These are phyloP conservation scores for Chiroxiphia lanceolata DNA, from an alignment of 2,797 vertebrate genomes.

Conservation along the genomic window DNA sequence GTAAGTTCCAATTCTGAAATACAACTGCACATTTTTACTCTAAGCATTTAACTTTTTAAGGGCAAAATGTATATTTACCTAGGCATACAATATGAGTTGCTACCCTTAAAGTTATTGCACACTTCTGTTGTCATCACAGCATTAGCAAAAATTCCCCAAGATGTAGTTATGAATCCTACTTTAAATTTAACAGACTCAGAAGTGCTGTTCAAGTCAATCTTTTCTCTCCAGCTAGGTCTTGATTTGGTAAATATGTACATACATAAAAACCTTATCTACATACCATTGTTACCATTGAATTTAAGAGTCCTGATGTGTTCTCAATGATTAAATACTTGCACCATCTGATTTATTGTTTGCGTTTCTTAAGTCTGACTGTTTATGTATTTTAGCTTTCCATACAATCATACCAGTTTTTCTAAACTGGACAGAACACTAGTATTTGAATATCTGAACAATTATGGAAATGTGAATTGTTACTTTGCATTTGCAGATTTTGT, in stretches of 20 bases:
- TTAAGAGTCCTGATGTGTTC: background rate
- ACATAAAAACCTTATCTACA: background rate
- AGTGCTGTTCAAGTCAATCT: background rate
- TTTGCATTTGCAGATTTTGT: background rate
- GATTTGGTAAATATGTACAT: background rate
- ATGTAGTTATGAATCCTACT: background rate
- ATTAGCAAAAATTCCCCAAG: background rate
- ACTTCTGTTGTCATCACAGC: background rate
- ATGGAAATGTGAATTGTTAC: background rate
- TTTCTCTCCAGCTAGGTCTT: background rate
- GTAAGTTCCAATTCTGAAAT: background rate
- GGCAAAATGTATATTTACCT: background rate
- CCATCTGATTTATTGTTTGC: background rate
- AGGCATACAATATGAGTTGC: background rate
- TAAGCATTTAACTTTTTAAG: background rate
- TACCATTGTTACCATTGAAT: background rate
- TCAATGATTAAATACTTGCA: background rate
- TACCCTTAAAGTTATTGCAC: background rate
- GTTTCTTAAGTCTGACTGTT: background rate
- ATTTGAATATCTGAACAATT: background rate
- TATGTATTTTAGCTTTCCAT: background rate
- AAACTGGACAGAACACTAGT: background rate
- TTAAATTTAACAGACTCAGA: background rate
- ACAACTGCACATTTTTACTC: background rate
- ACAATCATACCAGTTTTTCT: background rate